A percentile compares a stretch with the other conserved stretches of the same genome.
Conservation (phyloP, 2,113 vertebrate species). For the Choloepus hoffmanni region DNA sequence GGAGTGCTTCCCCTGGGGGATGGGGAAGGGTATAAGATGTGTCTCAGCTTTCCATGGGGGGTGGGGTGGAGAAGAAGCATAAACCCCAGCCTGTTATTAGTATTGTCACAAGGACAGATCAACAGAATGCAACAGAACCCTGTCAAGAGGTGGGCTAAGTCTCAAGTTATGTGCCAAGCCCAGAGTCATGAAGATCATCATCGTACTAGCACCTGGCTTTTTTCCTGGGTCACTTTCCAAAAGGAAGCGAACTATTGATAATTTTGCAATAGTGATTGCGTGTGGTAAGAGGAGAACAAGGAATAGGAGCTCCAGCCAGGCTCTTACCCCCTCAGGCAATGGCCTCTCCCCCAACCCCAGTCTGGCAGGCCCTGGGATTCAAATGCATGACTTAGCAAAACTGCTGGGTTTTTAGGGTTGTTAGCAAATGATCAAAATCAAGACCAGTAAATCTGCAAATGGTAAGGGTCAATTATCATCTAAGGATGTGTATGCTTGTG, state of each 20-base stretch:
- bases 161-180: neutral
- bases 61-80: neutral
- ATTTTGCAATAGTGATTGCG: neutral
- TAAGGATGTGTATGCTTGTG: neutral
- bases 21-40: accelerated
- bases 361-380: neutral
- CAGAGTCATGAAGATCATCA: neutral
- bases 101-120: neutral
- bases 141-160: neutral
- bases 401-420: neutral
- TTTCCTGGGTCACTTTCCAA: neutral
- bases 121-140: neutral
- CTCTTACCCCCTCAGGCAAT: neutral
- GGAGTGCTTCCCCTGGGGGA: neutral
- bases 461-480: neutral
- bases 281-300: neutral
- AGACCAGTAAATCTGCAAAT: neutral
- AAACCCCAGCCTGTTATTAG: neutral
- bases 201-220: accelerated
- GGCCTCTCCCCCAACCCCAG: neutral
- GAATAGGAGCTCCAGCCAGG: accelerated
- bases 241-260: neutral
- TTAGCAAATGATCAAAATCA: neutral
- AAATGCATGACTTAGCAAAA: neutral
- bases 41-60: neutral